Percentiles rank a stretch among this genome's conserved stretches.
Conservation (phyloP, 2,888 invertebrate genomes). For the Rugalucina vietnamica region DNA sequence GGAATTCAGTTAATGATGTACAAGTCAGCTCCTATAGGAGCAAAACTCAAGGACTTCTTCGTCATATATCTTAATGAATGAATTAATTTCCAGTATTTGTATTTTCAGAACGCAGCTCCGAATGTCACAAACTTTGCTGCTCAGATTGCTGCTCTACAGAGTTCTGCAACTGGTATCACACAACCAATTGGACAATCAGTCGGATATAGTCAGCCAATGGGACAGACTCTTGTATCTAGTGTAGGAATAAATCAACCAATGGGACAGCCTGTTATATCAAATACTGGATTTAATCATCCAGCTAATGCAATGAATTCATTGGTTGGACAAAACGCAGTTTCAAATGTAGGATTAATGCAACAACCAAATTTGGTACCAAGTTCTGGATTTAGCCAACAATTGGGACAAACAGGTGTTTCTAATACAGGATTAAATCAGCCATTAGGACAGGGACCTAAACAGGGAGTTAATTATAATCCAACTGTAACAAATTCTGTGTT, state of each 20-base stretch:
- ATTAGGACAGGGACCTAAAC: background rate
- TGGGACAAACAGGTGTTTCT: background rate
- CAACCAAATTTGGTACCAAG: background rate
- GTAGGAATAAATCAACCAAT: constrained; percentile 32
- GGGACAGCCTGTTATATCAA: constrained; percentile 21
- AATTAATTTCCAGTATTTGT: background rate
- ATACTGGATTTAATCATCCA: constrained; percentile 13
- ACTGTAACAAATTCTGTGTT: background rate
- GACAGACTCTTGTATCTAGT: constrained; percentile 11
- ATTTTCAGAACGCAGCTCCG: background rate
- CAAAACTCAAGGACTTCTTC: background rate
- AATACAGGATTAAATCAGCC: background rate
- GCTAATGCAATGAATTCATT: no score
- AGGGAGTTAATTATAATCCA: background rate
- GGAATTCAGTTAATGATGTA: background rate
- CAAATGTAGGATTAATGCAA: background rate
- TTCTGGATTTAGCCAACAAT: constrained; percentile 14
- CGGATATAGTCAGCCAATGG: constrained; percentile 27
- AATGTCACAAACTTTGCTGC: constrained; percentile 7
- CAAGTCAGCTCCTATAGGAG: background rate
- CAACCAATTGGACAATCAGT: constrained; percentile 29
- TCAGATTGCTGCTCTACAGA: background rate
- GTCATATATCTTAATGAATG: background rate
- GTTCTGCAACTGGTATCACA: background rate
- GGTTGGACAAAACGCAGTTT: background rate